Base-by-base conservation (phyloP, 2,888 invertebrate genomes). In the Drosophila atripex region DNA sequence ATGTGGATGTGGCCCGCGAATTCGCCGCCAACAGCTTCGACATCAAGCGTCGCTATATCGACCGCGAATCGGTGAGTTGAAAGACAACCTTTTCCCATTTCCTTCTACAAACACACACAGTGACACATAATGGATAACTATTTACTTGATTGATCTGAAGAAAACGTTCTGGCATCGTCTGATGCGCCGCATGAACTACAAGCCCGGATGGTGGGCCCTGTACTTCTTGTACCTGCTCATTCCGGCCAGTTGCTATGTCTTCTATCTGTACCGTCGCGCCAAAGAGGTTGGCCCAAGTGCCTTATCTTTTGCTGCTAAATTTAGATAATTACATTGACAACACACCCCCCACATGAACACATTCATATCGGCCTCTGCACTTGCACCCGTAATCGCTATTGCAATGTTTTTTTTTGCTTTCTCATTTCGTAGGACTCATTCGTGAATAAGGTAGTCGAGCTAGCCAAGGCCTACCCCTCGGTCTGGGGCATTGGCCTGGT, bases 401-500 rank as follows among this genome's bases (percentile, higher is more conserved):
- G 63, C 63, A n/a, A n/a, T n/a, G n/a, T 78, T 70, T 64, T 66
- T 53, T 76, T 78, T 77, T 71, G 73, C 65, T 68, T 65, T 45
- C 49, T 59, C 63, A 71, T 78, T 91, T 92, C 79, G 75, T 93
- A 97, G 97, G 97, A 96, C 90, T 95, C 95, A 75, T 93, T 95
- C 85, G 93, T 97, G 92, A 94, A 94, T 88, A 95, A 95, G 84
- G 92, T 96, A 84, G 93, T 96, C 87, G 93, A 94, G 89, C 94
- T 95, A 89, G 95, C 97, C 71, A 95, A 95, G 83, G 95, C 96
- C 73, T 94, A 96, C 90, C 98, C 98, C 30, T 97, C 97, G 95
- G 93, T 98, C 87, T 98, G 97, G 95, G 97, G 94, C 50, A 95
- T 97, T 56, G 96, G 92, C 93, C 97, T 88, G 92, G 95, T 96